Conservation (phyloP, 2,888 invertebrate species). For the Argynnis bischoffii region DNA sequence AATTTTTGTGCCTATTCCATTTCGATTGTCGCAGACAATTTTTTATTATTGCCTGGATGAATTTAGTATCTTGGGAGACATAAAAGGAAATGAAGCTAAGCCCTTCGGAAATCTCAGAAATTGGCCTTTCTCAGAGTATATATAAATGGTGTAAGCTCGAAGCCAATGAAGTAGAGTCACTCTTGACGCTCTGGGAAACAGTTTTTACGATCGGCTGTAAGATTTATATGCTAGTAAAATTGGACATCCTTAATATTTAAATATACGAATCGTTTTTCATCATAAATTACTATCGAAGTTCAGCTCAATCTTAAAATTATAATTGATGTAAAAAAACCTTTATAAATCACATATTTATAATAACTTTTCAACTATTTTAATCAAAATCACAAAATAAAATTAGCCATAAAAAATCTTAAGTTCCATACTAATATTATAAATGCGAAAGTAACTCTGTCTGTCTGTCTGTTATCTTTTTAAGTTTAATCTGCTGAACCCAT, state of each 20-base stretch:
- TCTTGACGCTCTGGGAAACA: conserved; percentile 67
- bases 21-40: conserved; percentile 68
- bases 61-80: conserved; percentile 81
- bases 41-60: conserved; percentile 75
- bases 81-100: conserved; percentile 82
- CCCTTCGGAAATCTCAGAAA: conserved; percentile 81
- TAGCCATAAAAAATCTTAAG: conserved; percentile 2
- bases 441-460: too few relatives aligned
- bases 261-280: conserved; percentile 12
- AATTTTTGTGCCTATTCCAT: conserved; percentile 20
- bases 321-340: too few relatives aligned
- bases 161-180: conserved; percentile 71
- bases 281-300: conserved; percentile 2
- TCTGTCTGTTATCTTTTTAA: too few relatives aligned
- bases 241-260: conserved; percentile 21
- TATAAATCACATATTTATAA: too few relatives aligned
- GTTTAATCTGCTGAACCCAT: too few relatives aligned
- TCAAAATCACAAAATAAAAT: background rate
- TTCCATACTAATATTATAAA: too few relatives aligned
- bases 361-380: too few relatives aligned
- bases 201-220: conserved; percentile 53
- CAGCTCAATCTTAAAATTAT: too few relatives aligned
- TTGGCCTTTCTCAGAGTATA: conserved; percentile 77
- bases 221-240: conserved; percentile 33
- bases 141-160: conserved; percentile 66